These are phyloP conservation scores for Fulmarus glacialis DNA, from an alignment of 2,113 vertebrate genomes.

Conservation along the genomic window DNA sequence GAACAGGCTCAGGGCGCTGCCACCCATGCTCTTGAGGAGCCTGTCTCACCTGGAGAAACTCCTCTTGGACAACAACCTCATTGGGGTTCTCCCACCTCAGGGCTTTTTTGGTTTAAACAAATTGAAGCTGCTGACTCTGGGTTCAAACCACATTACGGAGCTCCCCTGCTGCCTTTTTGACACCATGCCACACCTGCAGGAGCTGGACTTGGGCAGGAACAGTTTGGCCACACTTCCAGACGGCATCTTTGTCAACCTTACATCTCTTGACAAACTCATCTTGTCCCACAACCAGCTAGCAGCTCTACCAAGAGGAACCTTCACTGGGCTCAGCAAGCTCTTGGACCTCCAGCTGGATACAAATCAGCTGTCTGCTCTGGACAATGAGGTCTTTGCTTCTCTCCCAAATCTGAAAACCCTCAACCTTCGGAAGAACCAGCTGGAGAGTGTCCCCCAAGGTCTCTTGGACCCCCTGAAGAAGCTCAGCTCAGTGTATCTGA, in stretches of 20 bases:
- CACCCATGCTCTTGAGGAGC: slow-evolving; percentile 72
- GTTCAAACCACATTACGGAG: slow-evolving; percentile 66
- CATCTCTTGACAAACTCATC: slow-evolving; percentile 68
- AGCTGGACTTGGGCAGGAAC: slow-evolving; percentile 77
- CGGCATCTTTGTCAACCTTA: slow-evolving; percentile 70
- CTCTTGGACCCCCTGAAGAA: slow-evolving; percentile 63
- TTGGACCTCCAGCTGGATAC: slow-evolving; percentile 70
- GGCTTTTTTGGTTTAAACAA: slow-evolving; percentile 76
- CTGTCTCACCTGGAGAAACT: slow-evolving; percentile 75
- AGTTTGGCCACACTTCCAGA: slow-evolving; percentile 66
- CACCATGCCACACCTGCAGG: slow-evolving; percentile 50
- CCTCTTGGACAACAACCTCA: slow-evolving; percentile 42
- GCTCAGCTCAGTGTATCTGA: slow-evolving; percentile 72
- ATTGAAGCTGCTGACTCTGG: slow-evolving; percentile 69
- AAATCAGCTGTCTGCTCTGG: slow-evolving; percentile 68
- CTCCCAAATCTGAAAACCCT: slow-evolving; percentile 69
- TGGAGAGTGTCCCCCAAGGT: slow-evolving; percentile 56
- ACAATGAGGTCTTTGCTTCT: slow-evolving; percentile 55
- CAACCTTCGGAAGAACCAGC: slow-evolving; percentile 65
- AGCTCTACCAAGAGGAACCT: slow-evolving; percentile 64
- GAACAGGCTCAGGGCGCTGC: slow-evolving; percentile 73
- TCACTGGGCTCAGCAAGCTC: slow-evolving; percentile 73
- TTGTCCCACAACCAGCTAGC: slow-evolving; percentile 77
- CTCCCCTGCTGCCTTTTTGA: slow-evolving; percentile 64
- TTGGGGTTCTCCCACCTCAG: slow-evolving; percentile 62